Conservation (phyloP, 92 coral and sea anemone genomes). For the Paramuricea clavata region DNA sequence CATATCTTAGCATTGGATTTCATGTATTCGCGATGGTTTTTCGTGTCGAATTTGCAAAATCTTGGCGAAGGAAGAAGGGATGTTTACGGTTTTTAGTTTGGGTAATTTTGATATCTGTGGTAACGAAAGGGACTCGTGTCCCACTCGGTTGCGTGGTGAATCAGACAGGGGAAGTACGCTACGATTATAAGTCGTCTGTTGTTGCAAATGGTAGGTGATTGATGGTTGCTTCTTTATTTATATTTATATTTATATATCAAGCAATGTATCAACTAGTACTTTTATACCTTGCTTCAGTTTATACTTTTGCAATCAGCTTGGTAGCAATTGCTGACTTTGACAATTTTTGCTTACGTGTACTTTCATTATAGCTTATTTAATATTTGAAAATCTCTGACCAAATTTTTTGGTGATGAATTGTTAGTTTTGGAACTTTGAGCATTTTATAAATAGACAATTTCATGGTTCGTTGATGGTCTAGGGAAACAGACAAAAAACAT, state of each 20-base stretch:
- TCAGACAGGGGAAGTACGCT: slow-evolving; percentile 66
- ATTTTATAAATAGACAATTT: not conserved
- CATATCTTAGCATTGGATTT: not conserved
- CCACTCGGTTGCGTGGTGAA: slow-evolving; percentile 36
- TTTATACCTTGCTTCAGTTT: too few species aligned
- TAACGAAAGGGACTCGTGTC: slow-evolving; percentile 19
- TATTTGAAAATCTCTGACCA: not conserved
- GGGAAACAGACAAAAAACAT: too few species aligned
- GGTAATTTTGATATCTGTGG: not conserved
- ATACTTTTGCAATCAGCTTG: too few species aligned
- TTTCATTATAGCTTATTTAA: not conserved
- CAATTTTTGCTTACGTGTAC: too few species aligned
- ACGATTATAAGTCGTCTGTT: slow-evolving; percentile 86
- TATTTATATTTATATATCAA: not conserved
- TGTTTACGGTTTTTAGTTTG: not conserved
- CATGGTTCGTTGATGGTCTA: too few species aligned
- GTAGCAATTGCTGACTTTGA: too few species aligned
- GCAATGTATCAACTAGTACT: not conserved
- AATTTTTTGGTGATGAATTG: not conserved
- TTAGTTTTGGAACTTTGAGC: not conserved
- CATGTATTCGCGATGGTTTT: slow-evolving; percentile 32
- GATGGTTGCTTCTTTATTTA: too few species aligned
- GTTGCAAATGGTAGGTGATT: slow-evolving; percentile 91
- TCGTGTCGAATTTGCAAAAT: not conserved
- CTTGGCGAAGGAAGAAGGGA: not conserved